A percentile compares a stretch with the other conserved stretches of the same genome.
These are phyloP conservation scores for Drosophila mauritiana DNA, from an alignment of 1,140 invertebrate species.

Conservation along the genomic window DNA sequence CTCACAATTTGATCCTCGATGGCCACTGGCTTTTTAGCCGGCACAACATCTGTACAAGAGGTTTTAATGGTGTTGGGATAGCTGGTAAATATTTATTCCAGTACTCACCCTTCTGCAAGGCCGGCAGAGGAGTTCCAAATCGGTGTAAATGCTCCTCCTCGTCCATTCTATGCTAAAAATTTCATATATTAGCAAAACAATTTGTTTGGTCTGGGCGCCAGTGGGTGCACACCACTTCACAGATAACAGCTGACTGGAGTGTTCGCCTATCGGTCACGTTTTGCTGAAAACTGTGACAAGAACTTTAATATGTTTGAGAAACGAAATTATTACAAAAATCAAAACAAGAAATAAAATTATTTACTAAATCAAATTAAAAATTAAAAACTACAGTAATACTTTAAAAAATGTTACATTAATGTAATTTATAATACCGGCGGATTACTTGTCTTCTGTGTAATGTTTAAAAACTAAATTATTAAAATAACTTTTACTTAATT, in stretches of 20 bases:
- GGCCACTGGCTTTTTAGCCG: constrained; percentile 92
- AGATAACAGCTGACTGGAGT: constrained; percentile 7
- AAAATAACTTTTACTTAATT: too few species aligned
- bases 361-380: too few species aligned
- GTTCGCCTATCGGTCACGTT: not conserved
- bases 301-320: not conserved
- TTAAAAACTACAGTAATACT: too few species aligned
- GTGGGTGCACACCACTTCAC: constrained; percentile 8
- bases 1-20: constrained; percentile 95
- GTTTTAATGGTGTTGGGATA: not conserved
- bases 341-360: too few species aligned
- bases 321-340: not conserved
- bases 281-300: not conserved
- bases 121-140: constrained; percentile 91
- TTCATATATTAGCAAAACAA: constrained; percentile 5
- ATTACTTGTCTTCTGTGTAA: too few species aligned
- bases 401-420: too few species aligned
- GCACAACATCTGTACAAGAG: constrained; percentile 88
- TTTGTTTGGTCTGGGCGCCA: constrained; percentile 14
- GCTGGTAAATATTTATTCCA: too few species aligned
- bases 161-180: constrained; percentile 59
- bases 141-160: constrained; percentile 89
- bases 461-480: too few species aligned
- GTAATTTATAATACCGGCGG: too few species aligned
- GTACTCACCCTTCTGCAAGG: constrained; percentile 90